These are phyloP conservation scores for Spinus pinus DNA, from an alignment of 2,797 vertebrate genomes.

Conservation along the genomic window DNA sequence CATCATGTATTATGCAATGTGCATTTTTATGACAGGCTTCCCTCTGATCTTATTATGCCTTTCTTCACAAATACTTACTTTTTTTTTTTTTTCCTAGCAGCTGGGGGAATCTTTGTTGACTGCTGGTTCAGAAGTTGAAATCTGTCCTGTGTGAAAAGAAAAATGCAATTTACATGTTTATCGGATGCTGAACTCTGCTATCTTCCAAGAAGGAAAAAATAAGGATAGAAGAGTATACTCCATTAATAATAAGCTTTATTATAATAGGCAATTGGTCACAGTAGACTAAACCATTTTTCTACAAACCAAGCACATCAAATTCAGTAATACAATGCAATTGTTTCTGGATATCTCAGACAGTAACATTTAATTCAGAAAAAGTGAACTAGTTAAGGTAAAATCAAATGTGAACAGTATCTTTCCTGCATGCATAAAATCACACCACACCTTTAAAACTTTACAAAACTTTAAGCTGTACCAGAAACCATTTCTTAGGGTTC, in stretches of 20 bases:
- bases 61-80: conserved; percentile 65
- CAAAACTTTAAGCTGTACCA: neutral
- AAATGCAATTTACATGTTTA: conserved; percentile 39
- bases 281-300: neutral
- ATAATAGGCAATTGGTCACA: neutral
- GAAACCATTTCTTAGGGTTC: neutral
- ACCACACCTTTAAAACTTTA: neutral
- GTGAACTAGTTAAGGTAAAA: neutral
- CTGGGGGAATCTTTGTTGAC: conserved; percentile 60
- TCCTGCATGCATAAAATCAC: neutral
- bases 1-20: conserved; percentile 74
- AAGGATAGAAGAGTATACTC: neutral
- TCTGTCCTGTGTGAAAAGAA: conserved; percentile 47
- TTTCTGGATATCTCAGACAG: neutral
- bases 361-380: neutral
- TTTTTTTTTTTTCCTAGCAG: conserved; percentile 3
- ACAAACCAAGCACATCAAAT: neutral
- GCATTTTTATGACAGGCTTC: conserved; percentile 75
- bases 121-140: conserved; percentile 57
- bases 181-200: neutral
- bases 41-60: conserved; percentile 57
- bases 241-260: conserved; percentile 18
- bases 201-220: neutral
- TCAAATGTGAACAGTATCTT: neutral
- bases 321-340: neutral